Evolutionary conservation across 2,888 invertebrate species (phyloP), one percentile per base, ranked within the genome.

Genomic region (Erebia ligea): DNA sequence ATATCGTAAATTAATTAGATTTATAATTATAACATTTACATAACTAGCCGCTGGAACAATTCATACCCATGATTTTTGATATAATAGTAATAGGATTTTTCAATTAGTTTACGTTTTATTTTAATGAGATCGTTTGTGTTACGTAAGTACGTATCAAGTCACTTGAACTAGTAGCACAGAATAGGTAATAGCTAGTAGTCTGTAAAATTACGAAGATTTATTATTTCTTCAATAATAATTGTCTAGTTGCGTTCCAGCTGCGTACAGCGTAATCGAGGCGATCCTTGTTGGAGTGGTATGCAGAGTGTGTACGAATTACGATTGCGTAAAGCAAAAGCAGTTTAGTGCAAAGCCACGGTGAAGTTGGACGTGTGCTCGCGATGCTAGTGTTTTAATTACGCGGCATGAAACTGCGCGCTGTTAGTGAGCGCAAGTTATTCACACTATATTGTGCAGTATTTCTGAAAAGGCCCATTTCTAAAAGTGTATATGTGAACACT

Each of bases 201-300:
- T 25, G 5, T 48, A 80, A 85, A 79, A 83, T 84, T 80, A 68
- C 71, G 52, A 83, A 87, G 87, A 86, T 87, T 88, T 87, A 85
- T 80, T 68, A 82, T 86, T 86, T 86, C 79, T 77, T 81, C 73
- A 81, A 1, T 34, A 81, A 1, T 34, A 34, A 84, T 86, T 86
- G 84, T 85, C 85, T 82, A 81, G 86, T 84, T 83, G 83, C 77
- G 83, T 84, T 86, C 86, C 77, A 84, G 83, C 85, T 84, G 81
- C 83, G 89, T 89, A 88, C 85, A 84, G 81, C 83, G 89, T 89
- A 88, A 88, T 88, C 86, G 89, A 87, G 87, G 89, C 85, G 89
- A 87, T 90, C 89, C 90, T 89, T 90, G 85, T 86, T 87, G 86
- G 85, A 86, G 84, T 88, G 88, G 91, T 87, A 90, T 90, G 89